Percentiles rank a stretch among this genome's conserved stretches.
Conservation (phyloP, 2,888 invertebrate species). For the Mycalesis mineus region DNA sequence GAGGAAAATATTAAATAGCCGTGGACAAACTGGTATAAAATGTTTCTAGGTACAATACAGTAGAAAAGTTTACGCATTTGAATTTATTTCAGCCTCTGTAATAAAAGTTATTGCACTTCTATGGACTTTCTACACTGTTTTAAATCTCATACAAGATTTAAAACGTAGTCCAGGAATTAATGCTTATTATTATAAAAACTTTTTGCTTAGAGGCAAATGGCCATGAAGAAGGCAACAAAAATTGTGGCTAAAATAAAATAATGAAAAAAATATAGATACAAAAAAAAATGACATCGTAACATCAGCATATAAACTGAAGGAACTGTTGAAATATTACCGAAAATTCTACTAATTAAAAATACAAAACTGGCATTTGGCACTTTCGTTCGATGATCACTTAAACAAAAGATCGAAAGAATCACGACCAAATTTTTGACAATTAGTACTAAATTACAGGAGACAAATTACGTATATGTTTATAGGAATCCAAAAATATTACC, state of each 20-base stretch:
- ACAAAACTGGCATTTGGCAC: constrained; percentile 66
- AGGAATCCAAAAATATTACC: constrained; percentile 79
- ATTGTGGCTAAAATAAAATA: constrained; percentile 19
- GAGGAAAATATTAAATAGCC: neutral
- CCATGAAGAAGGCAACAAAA: too few species aligned
- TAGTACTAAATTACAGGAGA: constrained; percentile 54
- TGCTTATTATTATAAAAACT: neutral
- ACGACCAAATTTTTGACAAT: constrained; percentile 50
- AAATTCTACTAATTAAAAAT: constrained; percentile 42
- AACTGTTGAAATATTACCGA: constrained; percentile 41
- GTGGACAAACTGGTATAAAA: neutral
- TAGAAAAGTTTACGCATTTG: neutral
- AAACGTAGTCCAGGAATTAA: neutral
- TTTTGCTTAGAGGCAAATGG: neutral
- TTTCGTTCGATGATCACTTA: constrained; percentile 44
- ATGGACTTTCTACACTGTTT: neutral
- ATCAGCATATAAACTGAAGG: constrained; percentile 29
- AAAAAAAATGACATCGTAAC: neutral
- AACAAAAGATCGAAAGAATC: constrained; percentile 59
- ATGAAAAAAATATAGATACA: constrained; percentile 19
- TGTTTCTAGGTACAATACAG: neutral
- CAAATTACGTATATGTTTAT: constrained; percentile 76
- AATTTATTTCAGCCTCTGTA: neutral
- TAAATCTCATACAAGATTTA: neutral
- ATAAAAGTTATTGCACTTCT: neutral